These are phyloP conservation scores for Suillia variegata DNA, from an alignment of 2,888 invertebrate species.

Conservation along the genomic window DNA sequence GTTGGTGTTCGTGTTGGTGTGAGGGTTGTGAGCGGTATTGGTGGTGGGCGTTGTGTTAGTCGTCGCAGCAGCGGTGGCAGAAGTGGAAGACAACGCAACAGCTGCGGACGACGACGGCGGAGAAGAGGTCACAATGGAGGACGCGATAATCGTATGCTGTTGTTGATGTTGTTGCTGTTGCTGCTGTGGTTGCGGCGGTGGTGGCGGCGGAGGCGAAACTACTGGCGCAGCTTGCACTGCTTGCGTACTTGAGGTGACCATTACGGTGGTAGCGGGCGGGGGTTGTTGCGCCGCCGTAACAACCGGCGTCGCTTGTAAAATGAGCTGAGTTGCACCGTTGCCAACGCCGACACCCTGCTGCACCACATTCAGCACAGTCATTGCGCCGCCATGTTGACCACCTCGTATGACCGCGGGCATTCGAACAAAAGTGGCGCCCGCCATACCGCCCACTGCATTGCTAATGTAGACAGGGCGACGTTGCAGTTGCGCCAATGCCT, in stretches of 20 bases:
- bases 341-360: constrained; percentile 41
- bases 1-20: constrained; percentile 28
- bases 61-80: constrained; percentile 3
- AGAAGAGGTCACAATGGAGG: background rate
- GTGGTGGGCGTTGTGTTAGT: constrained; percentile 16
- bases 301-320: constrained; percentile 43
- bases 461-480: constrained; percentile 56
- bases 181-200: background rate
- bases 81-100: no score
- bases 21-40: constrained; percentile 17
- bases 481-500: constrained; percentile 49
- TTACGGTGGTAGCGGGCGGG: constrained; percentile 31
- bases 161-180: background rate
- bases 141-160: background rate
- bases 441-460: constrained; percentile 45
- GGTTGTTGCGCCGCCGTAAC: no score
- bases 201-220: constrained; percentile 19
- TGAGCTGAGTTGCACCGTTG: constrained; percentile 45
- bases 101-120: background rate
- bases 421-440: constrained; percentile 49
- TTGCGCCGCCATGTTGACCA: constrained; percentile 49
- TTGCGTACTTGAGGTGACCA: constrained; percentile 29
- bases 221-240: constrained; percentile 21
- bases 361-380: constrained; percentile 53
- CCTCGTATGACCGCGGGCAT: constrained; percentile 47